Base-by-base conservation (phyloP, 2,113 vertebrate species). In the Bufo gargarizans region DNA sequence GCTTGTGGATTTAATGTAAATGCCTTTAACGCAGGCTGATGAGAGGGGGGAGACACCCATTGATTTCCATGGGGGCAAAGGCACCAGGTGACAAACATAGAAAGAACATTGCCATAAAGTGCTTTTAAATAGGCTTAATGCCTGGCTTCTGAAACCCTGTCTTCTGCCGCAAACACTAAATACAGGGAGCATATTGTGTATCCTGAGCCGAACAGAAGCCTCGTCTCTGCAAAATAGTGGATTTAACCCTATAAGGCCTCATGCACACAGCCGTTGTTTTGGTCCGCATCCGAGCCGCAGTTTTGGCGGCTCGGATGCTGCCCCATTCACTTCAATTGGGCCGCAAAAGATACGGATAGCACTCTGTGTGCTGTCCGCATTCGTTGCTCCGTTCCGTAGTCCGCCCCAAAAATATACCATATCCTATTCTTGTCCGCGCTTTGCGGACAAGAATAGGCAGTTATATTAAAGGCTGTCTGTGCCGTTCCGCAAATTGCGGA, bases 1-100 rank as follows among this genome's bases (percentile, higher is more conserved):
- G 6, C 47, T 33, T 77, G 74, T 63, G 47, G 77, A 58, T 82
- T 90, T 84, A 89, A 87, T 17, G 63, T 50, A 83, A 65, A 83
- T 0, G 0, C 2, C 43, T 72, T 89, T 12, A 89, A 79, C 55
- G 20, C n/a, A 65, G 47, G 65, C 67, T 80, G 76, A 89, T 77
- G 81, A 79, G 0, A 0, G 78, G 71, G 0, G 0, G 0, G 0
- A 72, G 3, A 77, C 56, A 22, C 59, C 47, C 59, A 43, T 43
- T 61, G 22, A 81, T 59, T 58, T 81, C 79, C 56, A 81, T 81
- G 55, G 55, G 79, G 58, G 56, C 55, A 58, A 59, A 56, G 53
- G 53, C 12, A 17, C 79, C 79, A 58, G 78, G 79, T 58, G 55
- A 59, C 56, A 58, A 58, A 33, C 55, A 81, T 7, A 81, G 55